A percentile compares a stretch with the other conserved stretches of the same genome.
Conservation (phyloP, 2,888 invertebrate species). For the Acleris emargana region DNA sequence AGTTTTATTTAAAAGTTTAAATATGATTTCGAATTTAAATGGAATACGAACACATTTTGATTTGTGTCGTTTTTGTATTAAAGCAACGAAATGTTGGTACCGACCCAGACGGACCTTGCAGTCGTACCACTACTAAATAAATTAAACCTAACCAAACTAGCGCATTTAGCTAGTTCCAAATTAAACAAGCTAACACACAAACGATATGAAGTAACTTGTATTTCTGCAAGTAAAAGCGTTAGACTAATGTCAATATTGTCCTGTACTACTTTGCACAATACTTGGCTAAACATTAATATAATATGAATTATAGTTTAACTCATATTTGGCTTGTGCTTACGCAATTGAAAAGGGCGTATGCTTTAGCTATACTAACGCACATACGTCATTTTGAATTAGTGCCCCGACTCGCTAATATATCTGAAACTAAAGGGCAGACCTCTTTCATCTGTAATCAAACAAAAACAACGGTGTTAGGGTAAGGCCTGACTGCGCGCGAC, state of each 20-base stretch:
- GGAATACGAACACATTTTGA: too few relatives aligned
- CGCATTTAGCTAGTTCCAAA: too few relatives aligned
- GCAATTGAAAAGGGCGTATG: constrained; percentile 7
- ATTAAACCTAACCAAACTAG: too few relatives aligned
- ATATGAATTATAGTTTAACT: constrained; percentile 32
- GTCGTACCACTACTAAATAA: too few relatives aligned
- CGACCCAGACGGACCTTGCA: too few relatives aligned
- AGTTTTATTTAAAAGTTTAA: too few relatives aligned
- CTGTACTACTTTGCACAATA: constrained; percentile 26
- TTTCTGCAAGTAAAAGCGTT: constrained; percentile 19
- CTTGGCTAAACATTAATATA: constrained; percentile 28
- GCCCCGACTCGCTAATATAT: constrained; percentile 41
- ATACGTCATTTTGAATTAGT: constrained; percentile 42
- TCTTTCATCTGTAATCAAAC: constrained; percentile 54
- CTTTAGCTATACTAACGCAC: constrained; percentile 20
- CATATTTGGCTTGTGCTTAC: constrained; percentile 36
- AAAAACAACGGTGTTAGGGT: constrained; percentile 41
- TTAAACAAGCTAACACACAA: too few relatives aligned
- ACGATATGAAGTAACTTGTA: neutral
- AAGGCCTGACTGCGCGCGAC: constrained; percentile 43
- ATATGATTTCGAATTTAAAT: too few relatives aligned
- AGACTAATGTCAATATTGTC: constrained; percentile 23
- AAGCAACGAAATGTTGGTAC: too few relatives aligned
- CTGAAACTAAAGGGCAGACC: constrained; percentile 49
- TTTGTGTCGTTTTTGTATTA: too few relatives aligned